phyloP scores from a whole-genome alignment of 1,140 invertebrate species.

The Euwallacea fornicatus region DNA sequence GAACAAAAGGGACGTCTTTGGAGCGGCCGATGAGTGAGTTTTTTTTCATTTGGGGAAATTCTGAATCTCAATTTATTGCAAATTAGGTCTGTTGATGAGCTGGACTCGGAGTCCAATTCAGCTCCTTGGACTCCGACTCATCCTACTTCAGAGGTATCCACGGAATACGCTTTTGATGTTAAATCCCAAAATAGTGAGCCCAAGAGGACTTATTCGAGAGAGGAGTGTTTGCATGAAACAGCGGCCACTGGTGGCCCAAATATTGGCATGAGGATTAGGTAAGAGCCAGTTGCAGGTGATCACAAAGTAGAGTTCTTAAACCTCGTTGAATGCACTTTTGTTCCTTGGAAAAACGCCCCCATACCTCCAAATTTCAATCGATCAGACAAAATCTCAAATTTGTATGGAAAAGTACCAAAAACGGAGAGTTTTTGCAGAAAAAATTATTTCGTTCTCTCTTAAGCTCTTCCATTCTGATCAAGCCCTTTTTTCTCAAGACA shows the following conservation, averaged over 20 bases:
- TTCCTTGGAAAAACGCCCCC: too few relatives aligned
- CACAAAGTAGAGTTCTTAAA: too few relatives aligned
- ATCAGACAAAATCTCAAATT: not conserved
- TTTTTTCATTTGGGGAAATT: not conserved
- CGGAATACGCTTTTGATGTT: slow-evolving; percentile 45
- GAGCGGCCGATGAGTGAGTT: slow-evolving; percentile 61
- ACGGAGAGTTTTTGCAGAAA: too few relatives aligned
- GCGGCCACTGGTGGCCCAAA: slow-evolving; percentile 67
- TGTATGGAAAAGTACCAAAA: too few relatives aligned
- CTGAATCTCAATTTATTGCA: not conserved
- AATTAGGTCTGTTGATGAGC: slow-evolving; percentile 46
- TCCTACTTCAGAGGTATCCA: slow-evolving; percentile 44
- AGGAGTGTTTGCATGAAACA: slow-evolving; percentile 71
- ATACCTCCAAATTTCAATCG: too few relatives aligned
- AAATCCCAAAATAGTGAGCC: slow-evolving; percentile 44
- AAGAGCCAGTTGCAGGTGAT: not conserved
- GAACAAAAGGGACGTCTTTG: slow-evolving; percentile 50
- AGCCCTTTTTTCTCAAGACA: slow-evolving; percentile 44
- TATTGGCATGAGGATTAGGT: slow-evolving; percentile 56
- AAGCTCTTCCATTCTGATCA: slow-evolving; percentile 6
- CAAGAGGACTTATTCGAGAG: slow-evolving; percentile 65
- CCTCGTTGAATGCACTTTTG: too few relatives aligned
- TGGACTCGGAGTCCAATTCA: slow-evolving; percentile 49
- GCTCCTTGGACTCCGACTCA: slow-evolving; percentile 48
- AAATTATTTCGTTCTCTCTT: not conserved